Base-by-base conservation (phyloP, 2,113 vertebrate genomes). In the Falco punctatus region DNA sequence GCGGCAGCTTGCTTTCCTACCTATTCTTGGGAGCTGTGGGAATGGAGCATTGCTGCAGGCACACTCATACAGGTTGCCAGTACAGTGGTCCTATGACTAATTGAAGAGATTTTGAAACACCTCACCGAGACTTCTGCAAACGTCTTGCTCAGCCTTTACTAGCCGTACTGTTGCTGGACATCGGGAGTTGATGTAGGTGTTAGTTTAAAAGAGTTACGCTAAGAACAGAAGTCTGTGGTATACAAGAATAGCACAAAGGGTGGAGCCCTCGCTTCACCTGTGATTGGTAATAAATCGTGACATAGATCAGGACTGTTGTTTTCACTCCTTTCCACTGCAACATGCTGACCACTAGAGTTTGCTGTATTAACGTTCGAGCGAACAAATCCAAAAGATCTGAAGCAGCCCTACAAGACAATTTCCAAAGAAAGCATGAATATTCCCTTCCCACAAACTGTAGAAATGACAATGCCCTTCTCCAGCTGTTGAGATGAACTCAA, bases 331-430 rank as follows among this genome's bases (percentile, higher is more conserved):
- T 95, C 79, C 81, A 87, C 70, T 95, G 94, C 87, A 94, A 51
- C n/a, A 11, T 4, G 77, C 30, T 95, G 95, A 96, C 97, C 95
- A 97, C 97, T 97, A 97, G 95, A 96, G 97, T 92, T 90, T 97
- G 97, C 96, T 97, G 71, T 95, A 77, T 88, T 95, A 97, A 95
- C 66, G 0, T 92, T 81, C 0, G 3, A 94, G 81, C 73, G 81
- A 95, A 42, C 28, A 92, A 89, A 95, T 33, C 32, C 54, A 80
- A 82, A 92, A 66, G n/a, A 52, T 82, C 73, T 92, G 73, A 95
- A 91, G 23, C 14, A 92, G 62, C 20, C 32, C 58, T 72, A 86
- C 32, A 64, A 90, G 92, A 73, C 0, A 49, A 44, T 82, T 72
- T 85, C 65, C 77, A 75, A 74, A 85, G 83, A 72, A 91, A 96